A percentile compares a stretch with the other conserved stretches of the same genome.
These are phyloP conservation scores for Lytechinus variegatus DNA, from an alignment of 35 echinoderm and acorn worm genomes.

Conservation along the genomic window DNA sequence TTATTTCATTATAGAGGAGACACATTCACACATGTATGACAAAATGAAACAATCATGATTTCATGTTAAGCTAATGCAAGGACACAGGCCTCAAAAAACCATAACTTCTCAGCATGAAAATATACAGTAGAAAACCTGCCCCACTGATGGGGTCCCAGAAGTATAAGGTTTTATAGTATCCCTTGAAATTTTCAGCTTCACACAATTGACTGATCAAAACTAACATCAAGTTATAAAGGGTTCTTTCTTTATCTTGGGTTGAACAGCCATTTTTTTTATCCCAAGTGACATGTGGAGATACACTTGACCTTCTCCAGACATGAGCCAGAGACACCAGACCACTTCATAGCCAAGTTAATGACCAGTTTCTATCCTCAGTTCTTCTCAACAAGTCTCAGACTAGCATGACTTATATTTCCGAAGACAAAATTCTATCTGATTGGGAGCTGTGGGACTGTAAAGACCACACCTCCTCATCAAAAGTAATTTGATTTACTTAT, in stretches of 20 bases:
- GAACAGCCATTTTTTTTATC: not conserved
- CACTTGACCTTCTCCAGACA: slow-evolving; percentile 16
- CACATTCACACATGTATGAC: too few relatives aligned
- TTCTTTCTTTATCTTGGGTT: not conserved
- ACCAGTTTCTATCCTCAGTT: slow-evolving; percentile 2
- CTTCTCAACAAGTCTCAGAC: not conserved
- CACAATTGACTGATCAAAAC: too few relatives aligned
- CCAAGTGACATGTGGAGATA: not conserved
- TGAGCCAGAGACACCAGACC: not conserved
- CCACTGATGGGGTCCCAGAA: too few relatives aligned
- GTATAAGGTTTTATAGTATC: too few relatives aligned
- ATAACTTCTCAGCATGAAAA: too few relatives aligned
- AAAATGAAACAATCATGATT: too few relatives aligned
- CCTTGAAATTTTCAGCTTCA: too few relatives aligned
- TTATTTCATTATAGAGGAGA: too few relatives aligned
- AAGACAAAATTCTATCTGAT: not conserved
- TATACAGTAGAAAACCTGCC: too few relatives aligned
- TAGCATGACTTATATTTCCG: not conserved
- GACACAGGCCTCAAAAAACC: too few relatives aligned
- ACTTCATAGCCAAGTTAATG: not conserved
- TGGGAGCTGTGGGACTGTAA: not conserved
- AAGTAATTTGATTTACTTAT: not conserved
- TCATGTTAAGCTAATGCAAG: too few relatives aligned
- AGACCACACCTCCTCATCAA: not conserved
- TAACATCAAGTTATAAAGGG: not conserved